Conservation (phyloP, 2,888 invertebrate species). For the Mactromeris polynyma region DNA sequence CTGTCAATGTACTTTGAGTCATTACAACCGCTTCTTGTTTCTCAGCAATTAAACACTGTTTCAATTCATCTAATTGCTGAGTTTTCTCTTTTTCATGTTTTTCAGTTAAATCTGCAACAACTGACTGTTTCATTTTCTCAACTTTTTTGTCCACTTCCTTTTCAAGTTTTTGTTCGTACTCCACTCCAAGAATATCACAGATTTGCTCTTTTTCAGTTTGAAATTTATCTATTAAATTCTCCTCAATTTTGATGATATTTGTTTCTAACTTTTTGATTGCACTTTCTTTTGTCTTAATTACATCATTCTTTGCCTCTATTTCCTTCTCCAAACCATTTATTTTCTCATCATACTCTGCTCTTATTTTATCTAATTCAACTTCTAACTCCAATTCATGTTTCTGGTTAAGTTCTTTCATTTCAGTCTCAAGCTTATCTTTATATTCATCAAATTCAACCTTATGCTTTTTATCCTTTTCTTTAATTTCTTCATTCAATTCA, state of each 20-base stretch:
- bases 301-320: constrained; percentile 85
- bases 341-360: constrained; percentile 73
- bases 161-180: constrained; percentile 84
- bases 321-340: constrained; percentile 79
- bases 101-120: constrained; percentile 48
- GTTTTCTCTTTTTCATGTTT: constrained; percentile 56
- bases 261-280: constrained; percentile 54
- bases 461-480: constrained; percentile 86
- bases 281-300: constrained; percentile 68
- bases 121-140: constrained; percentile 56
- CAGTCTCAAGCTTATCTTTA: constrained; percentile 37
- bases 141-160: constrained; percentile 88
- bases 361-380: constrained; percentile 76
- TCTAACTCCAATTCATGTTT: constrained; percentile 77
- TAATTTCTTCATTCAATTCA: constrained; percentile 60
- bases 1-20: constrained; percentile 49
- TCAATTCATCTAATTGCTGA: constrained; percentile 60
- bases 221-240: constrained; percentile 66
- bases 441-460: constrained; percentile 32
- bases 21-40: constrained; percentile 64
- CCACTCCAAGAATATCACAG: constrained; percentile 70
- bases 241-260: constrained; percentile 69
- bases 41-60: constrained; percentile 50
- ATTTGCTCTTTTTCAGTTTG: constrained; percentile 75
- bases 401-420: constrained; percentile 62